Conservation (phyloP, 2,888 invertebrate genomes). For the Nebria salina region DNA sequence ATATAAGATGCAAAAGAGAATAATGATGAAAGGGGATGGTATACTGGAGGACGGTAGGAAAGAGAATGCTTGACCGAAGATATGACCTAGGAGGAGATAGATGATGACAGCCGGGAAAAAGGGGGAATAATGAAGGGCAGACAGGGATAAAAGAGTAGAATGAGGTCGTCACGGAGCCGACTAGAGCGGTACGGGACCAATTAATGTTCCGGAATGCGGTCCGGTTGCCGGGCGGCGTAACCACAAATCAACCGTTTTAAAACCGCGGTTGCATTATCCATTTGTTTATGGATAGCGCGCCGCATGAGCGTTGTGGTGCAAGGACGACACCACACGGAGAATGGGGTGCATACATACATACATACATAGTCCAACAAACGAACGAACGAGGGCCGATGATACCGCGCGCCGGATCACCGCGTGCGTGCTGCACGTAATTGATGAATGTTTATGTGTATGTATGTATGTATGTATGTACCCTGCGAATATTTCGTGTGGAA, state of each 20-base stretch:
- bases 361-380: neutral
- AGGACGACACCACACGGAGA: slow-evolving; percentile 9
- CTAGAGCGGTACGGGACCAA: slow-evolving; percentile 32
- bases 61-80: neutral
- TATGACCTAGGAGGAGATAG: neutral
- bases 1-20: neutral
- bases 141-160: neutral
- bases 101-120: neutral
- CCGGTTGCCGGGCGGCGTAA: slow-evolving; percentile 28
- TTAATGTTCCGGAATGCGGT: slow-evolving; percentile 44
- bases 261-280: slow-evolving; percentile 43
- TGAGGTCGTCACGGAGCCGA: slow-evolving; percentile 8
- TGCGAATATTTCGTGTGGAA: slow-evolving; percentile 43
- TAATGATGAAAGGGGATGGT: neutral
- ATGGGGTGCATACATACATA: neutral
- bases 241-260: slow-evolving; percentile 42
- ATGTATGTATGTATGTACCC: slow-evolving; percentile 22
- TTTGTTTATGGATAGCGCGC: slow-evolving; percentile 30
- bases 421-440: slow-evolving; percentile 44
- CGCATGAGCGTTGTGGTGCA: slow-evolving; percentile 20
- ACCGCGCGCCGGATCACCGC: slow-evolving; percentile 31
- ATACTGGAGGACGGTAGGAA: neutral
- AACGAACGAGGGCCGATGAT: slow-evolving; percentile 21
- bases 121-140: neutral
- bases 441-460: slow-evolving; percentile 31